Evolutionary conservation across 1,140 invertebrate species (phyloP), one percentile per base, ranked within the genome.

Genomic region (Helicoverpa armigera): DNA sequence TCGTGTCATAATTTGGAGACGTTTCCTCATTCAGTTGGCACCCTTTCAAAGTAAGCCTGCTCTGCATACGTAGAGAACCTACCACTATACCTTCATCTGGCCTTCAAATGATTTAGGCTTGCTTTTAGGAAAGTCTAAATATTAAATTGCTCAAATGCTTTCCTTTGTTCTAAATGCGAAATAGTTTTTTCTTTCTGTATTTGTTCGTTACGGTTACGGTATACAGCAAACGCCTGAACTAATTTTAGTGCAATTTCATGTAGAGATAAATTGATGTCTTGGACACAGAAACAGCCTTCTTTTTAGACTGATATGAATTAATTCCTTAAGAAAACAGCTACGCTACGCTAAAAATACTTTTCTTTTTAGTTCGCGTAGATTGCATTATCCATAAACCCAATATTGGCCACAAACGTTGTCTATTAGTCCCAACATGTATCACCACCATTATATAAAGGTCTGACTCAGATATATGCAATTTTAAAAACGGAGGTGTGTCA

Each of bases 391-490:
- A 0, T 35, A 2, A 35, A 7, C 1, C 60, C 60, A 63, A 63
- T n/a, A 35, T 63, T 63, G 23, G 60, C 35, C 18, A 14, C 11
- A 9, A 43, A 43, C 5, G 12, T 63, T 67, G 35, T 43, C n/a
- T 18, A 50, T 67, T 50, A 43, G 50, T n/a, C 18, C 51, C 18
- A 72, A n/a, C 23, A 16, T 75, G 35, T 75, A 53, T 3, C 14
- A 48, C 48, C 43, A 65, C n/a, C 56, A 48, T 23, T n/a, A 76
- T 29, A 29, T 51, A 5, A 61, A 75, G 74, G 43, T 65, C 18
- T 31, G 23, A 77, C 12, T 77, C 53, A 65, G 48, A 77, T 61
- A 65, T 63, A 77, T 13, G 12, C 58, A 31, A 53, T 65, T 65
- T 31, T n/a, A 2, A 61, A 58, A 76, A 54, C 51, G 11, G 54